Percentiles rank a stretch among this genome's conserved stretches.
phyloP scores from a whole-genome alignment of 2,113 vertebrate genomes.

The Pangasianodon gigas region DNA sequence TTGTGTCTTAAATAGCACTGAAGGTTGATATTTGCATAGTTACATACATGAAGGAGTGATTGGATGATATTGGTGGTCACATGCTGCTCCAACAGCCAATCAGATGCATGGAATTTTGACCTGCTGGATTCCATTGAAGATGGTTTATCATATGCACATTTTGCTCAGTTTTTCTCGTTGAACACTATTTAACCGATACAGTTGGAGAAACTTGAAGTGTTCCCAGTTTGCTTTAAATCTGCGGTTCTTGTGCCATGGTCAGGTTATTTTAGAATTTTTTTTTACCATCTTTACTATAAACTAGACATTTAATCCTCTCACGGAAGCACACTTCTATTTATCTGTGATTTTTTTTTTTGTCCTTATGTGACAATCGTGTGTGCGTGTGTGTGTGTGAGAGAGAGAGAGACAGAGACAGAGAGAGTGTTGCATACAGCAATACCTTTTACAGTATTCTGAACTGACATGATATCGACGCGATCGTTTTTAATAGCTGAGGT shows the following conservation, averaged over 20 bases:
- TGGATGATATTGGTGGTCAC: neutral
- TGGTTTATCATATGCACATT: neutral
- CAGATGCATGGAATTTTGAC: neutral
- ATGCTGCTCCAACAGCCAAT: conserved; percentile 32
- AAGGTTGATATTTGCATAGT: neutral
- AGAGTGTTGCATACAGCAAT: conserved; percentile 32
- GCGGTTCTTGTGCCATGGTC: neutral
- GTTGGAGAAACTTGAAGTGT: conserved; percentile 1
- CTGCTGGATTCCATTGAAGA: neutral
- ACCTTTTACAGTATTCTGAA: conserved; percentile 27
- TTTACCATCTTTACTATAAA: neutral
- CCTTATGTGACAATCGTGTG: neutral
- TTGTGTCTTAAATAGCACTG: neutral
- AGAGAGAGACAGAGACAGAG: too few species aligned
- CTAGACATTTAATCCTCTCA: neutral
- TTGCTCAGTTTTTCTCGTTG: too few species aligned
- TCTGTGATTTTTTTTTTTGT: neutral
- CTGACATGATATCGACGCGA: neutral
- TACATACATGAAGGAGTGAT: neutral
- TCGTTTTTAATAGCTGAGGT: conserved; percentile 33
- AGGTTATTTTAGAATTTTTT: neutral
- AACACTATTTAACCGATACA: neutral
- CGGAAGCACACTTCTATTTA: neutral
- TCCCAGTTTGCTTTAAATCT: neutral
- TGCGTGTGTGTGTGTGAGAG: neutral